Evolutionary conservation across 1,140 invertebrate genomes (phyloP).

Genomic region (Coelopa frigida): DNA sequence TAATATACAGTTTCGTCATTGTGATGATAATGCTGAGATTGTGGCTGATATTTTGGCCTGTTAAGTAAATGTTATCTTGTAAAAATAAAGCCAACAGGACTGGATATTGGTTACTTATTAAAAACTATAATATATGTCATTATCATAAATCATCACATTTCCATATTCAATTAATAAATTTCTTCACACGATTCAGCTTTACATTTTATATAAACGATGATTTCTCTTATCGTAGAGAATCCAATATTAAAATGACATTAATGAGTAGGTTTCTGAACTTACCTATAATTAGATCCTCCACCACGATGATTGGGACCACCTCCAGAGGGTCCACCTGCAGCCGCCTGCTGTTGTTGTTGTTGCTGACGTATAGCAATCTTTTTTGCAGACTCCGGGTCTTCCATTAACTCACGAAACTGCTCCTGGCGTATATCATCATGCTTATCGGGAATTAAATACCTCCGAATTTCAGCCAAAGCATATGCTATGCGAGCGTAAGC

Average conservation of each 20-base stretch:
- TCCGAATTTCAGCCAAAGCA: conserved; percentile 70
- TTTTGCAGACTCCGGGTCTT: conserved; percentile 44
- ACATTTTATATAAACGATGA: no score
- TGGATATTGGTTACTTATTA: no score
- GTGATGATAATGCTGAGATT: conserved; percentile 40
- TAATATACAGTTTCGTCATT: conserved; percentile 44
- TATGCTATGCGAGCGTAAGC: conserved; percentile 86
- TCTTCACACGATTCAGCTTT: neutral
- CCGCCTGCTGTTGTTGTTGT: conserved; percentile 29
- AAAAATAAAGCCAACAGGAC: neutral
- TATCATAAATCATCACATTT: no score
- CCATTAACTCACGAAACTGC: conserved; percentile 66
- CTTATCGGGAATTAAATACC: conserved; percentile 63
- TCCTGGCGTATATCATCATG: conserved; percentile 78
- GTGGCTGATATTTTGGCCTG: conserved; percentile 42
- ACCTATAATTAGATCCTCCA: conserved; percentile 35
- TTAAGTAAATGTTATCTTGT: neutral
- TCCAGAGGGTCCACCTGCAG: neutral
- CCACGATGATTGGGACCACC: conserved; percentile 3
- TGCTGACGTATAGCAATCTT: conserved; percentile 37
- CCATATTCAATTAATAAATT: neutral
- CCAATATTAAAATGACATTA: no score
- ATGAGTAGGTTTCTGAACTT: no score
- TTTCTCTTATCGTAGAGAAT: no score
- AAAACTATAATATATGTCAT: neutral